Evolutionary conservation across 2,113 vertebrate species (phyloP).

Genomic region (Xiphorhynchus elegans): DNA sequence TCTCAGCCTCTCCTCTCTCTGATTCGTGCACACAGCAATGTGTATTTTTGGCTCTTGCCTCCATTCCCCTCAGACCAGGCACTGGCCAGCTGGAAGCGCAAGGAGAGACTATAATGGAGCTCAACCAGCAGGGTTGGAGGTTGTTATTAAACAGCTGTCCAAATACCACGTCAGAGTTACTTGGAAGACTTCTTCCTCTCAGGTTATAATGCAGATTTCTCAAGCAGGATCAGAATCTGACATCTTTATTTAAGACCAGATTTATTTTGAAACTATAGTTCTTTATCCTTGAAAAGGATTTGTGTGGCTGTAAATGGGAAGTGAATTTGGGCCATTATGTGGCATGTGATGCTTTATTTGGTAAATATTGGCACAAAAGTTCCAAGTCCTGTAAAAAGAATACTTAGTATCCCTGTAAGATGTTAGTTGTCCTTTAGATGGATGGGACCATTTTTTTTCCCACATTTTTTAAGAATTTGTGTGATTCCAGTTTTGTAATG

Average conservation of each 20-base stretch:
- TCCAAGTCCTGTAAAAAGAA: background rate
- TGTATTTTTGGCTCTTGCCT: slow-evolving; percentile 50
- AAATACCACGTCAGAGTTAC: slow-evolving; percentile 15
- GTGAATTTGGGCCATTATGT: background rate
- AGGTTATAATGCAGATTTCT: background rate
- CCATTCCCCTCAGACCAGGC: background rate
- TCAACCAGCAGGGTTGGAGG: background rate
- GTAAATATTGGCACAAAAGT: background rate
- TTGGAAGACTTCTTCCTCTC: background rate
- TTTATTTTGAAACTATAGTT: background rate
- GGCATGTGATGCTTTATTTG: background rate
- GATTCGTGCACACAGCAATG: background rate
- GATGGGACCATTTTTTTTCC: background rate
- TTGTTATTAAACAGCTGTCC: slow-evolving; percentile 56
- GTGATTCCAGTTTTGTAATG: background rate
- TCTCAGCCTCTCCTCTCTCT: background rate
- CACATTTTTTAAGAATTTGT: background rate
- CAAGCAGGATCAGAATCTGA: background rate
- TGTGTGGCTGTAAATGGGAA: background rate
- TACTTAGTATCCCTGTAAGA: background rate
- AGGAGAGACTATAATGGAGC: background rate
- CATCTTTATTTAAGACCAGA: background rate
- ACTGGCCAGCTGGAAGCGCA: slow-evolving; percentile 53
- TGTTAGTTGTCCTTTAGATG: background rate
- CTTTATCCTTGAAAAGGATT: background rate